Conservation (phyloP, 2,797 vertebrate genomes). For the Onychomys arenicola region DNA sequence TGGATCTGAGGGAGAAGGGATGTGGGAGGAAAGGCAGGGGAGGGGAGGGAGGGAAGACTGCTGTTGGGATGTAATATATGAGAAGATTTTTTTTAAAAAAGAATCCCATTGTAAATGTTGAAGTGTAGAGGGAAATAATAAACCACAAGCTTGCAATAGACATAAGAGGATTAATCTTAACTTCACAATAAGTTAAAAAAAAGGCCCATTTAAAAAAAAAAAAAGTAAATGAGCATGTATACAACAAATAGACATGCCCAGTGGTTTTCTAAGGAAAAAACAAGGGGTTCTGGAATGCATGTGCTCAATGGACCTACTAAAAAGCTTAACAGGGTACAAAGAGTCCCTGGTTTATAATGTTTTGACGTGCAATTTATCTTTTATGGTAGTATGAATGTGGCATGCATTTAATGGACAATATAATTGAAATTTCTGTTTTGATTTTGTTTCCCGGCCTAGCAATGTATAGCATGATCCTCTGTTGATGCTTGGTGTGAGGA, state of each 20-base stretch:
- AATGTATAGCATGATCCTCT: background rate
- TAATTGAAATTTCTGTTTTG: background rate
- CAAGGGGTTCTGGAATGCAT: background rate
- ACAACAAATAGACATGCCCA: background rate
- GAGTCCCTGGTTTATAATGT: background rate
- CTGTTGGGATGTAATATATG: background rate
- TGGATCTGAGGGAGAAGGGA: background rate
- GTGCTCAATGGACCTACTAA: background rate
- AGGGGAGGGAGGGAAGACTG: background rate
- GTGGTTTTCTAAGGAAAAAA: background rate
- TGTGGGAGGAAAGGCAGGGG: background rate
- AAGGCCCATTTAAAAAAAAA: conserved; percentile 17
- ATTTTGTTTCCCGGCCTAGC: background rate
- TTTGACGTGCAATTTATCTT: background rate
- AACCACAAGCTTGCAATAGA: background rate
- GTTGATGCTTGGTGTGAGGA: background rate
- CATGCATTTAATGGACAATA: background rate
- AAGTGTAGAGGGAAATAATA: background rate
- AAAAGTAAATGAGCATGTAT: background rate
- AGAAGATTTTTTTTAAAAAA: background rate
- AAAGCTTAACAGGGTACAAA: background rate
- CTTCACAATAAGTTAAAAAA: background rate
- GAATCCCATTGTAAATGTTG: background rate
- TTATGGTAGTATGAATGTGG: background rate
- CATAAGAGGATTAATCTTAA: background rate